These are phyloP conservation scores for Hirtodrosophila histrioides DNA, from an alignment of 2,888 invertebrate genomes.

Conservation along the genomic window DNA sequence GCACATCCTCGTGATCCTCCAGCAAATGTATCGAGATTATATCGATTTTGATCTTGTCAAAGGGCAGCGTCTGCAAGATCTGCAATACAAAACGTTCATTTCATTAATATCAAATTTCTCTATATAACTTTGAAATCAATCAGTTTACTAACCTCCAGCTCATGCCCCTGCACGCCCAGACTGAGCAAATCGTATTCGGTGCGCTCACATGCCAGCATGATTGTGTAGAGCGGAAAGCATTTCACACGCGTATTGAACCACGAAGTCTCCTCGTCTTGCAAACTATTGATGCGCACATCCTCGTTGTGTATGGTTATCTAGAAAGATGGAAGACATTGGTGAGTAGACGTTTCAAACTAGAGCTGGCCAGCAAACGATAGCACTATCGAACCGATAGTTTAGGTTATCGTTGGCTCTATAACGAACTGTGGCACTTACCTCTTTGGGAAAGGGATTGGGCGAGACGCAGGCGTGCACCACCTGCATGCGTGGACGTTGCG, in stretches of 20 bases:
- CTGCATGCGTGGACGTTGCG: conserved; percentile 86
- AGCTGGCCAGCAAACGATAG: neutral
- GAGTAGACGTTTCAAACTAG: neutral
- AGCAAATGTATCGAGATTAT: conserved; percentile 84
- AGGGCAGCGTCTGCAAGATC: conserved; percentile 84
- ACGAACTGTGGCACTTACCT: conserved; percentile 85
- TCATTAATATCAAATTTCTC: too few species aligned
- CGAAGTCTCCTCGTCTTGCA: conserved; percentile 85
- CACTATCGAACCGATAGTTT: too few species aligned
- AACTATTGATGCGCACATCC: conserved; percentile 85
- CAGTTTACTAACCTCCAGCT: conserved; percentile 81
- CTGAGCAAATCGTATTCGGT: conserved; percentile 89
- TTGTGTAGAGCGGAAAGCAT: conserved; percentile 93
- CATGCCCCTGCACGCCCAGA: conserved; percentile 85
- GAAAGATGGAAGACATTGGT: neutral
- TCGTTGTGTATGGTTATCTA: conserved; percentile 85
- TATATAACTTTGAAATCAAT: neutral
- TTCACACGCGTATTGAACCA: conserved; percentile 90
- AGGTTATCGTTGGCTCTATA: too few species aligned
- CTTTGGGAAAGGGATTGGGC: conserved; percentile 90
- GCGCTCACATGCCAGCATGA: conserved; percentile 91
- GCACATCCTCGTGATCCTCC: conserved; percentile 81
- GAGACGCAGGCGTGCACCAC: conserved; percentile 92
- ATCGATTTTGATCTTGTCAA: conserved; percentile 83
- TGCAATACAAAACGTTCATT: conserved; percentile 31